Evolutionary conservation across 2,113 vertebrate genomes (phyloP), one percentile per base, ranked within the genome.

Genomic region (Ptilonorhynchus violaceus): DNA sequence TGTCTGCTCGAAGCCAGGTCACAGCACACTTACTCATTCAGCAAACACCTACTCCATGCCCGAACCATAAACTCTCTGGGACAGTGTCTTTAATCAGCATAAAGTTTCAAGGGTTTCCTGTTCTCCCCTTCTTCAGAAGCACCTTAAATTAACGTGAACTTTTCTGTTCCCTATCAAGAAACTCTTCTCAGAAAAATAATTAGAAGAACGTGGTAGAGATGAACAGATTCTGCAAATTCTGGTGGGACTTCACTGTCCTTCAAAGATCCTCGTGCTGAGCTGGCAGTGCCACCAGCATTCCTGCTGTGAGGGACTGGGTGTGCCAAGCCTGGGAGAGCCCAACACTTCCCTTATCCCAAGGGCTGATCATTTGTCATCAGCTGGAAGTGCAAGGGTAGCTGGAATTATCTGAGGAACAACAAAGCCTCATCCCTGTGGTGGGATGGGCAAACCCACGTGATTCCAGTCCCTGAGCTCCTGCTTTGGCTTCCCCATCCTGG

Each of bases 1-100:
- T 72, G 55, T 44, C 60, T 77, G 69, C 91, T 85, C 77, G 31
- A 72, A 85, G 86, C 89, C 73, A n/a, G 83, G 64, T 86, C 94
- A 77, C 67, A 69, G 83, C 73, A 49, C 68, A 24, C 39, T 85
- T 35, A 87, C 35, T 86, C 50, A 24, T 35, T 82, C 91, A 93
- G 77, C 77, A 78, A 82, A 83, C 76, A 86, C 30, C 50, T 58
- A 13, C 53, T 55, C 85, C 33, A 0, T 4, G 30, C 59, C 42
- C 58, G 37, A 88, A 44, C 79, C 68, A 37, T 17, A n/a, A 96
- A 50, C 72, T 69, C 50, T 13, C 46, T 11, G 30, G 69, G 91
- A 58, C 37, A 15, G 20, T 15, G 18, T 23, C 30, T 81, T 80
- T 35, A 52, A 50, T 28, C 42, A 86, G 10, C 39, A 11, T 2